A percentile compares a stretch with the other conserved stretches of the same genome.
phyloP scores from a whole-genome alignment of 2,797 vertebrate genomes.

The Ficedula albicollis region DNA sequence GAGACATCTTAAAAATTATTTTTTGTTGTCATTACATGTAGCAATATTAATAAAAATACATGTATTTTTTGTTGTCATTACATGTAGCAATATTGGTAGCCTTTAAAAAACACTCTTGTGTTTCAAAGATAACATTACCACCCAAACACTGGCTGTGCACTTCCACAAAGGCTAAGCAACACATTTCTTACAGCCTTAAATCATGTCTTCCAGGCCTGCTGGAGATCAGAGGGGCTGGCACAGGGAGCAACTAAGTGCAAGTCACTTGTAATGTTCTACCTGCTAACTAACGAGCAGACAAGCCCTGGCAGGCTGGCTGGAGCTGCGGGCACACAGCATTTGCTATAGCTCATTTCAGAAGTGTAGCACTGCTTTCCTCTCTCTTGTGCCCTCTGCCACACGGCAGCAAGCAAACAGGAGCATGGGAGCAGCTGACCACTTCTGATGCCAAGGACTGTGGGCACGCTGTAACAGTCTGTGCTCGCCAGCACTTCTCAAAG shows the following conservation, averaged over 20 bases:
- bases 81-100: neutral
- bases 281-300: slow-evolving; percentile 9
- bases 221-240: neutral
- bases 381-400: slow-evolving; percentile 15
- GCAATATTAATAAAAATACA: neutral
- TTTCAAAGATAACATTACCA: neutral
- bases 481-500: neutral
- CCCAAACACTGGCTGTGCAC: neutral
- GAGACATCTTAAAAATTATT: neutral
- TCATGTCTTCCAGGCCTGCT: neutral
- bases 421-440: neutral
- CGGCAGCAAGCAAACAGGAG: neutral
- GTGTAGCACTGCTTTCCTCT: neutral
- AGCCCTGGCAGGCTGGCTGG: neutral
- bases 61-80: neutral
- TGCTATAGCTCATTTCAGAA: neutral
- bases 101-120: neutral
- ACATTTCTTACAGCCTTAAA: neutral
- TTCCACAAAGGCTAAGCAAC: neutral
- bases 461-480: neutral
- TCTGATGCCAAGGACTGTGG: slow-evolving; percentile 3
- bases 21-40: neutral
- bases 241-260: neutral
- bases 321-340: neutral
- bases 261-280: slow-evolving; percentile 14